These are phyloP conservation scores for Mormyrus lacerda DNA, from an alignment of 2,113 vertebrate species.

Conservation along the genomic window DNA sequence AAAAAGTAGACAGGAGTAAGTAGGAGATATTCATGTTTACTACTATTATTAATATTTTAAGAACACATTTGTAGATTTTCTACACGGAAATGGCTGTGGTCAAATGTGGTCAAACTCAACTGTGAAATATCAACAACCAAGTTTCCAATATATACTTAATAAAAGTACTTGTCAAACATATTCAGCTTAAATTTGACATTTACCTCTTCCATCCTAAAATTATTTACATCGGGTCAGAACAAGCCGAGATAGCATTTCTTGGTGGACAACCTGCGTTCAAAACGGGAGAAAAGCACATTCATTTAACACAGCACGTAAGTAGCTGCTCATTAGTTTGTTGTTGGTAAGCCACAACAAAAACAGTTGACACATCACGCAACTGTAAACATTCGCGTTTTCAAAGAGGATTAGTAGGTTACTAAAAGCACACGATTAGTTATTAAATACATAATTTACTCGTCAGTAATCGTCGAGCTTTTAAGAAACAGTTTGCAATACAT, in stretches of 20 bases:
- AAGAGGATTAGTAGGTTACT: neutral
- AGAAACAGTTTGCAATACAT: neutral
- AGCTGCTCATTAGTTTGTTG: neutral
- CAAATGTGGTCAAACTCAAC: neutral
- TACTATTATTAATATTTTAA: neutral
- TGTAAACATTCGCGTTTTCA: neutral
- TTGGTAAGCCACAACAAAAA: neutral
- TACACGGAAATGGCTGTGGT: neutral
- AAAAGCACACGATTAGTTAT: neutral
- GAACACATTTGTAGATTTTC: neutral
- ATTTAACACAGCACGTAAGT: neutral
- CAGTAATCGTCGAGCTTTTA: neutral
- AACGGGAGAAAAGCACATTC: neutral
- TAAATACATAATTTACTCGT: neutral
- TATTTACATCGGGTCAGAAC: neutral
- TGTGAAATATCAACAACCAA: neutral
- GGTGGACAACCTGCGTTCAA: neutral
- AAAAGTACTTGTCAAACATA: neutral
- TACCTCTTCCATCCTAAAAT: slow-evolving; percentile 3
- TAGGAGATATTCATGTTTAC: neutral
- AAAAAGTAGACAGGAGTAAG: neutral
- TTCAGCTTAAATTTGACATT: neutral
- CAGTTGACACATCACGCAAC: neutral
- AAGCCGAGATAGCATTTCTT: neutral
- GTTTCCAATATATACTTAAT: neutral